Conservation (phyloP, 2,888 invertebrate species). For the Gymnocheta viridis region DNA sequence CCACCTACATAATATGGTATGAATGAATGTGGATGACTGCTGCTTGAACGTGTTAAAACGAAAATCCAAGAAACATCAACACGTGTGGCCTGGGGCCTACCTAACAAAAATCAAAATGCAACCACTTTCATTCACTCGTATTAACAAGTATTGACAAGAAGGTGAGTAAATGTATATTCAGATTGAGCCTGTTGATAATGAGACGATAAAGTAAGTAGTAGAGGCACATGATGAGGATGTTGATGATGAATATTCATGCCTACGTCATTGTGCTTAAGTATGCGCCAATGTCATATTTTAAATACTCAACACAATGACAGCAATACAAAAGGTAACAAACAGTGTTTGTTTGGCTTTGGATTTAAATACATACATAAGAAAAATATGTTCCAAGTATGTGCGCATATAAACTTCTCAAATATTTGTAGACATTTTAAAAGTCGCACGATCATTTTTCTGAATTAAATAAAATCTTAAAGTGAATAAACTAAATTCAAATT, state of each 20-base stretch:
- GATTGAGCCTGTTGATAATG: constrained; percentile 48
- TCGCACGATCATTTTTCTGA: constrained; percentile 77
- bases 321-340: constrained; percentile 31
- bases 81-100: constrained; percentile 74
- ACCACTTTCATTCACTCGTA: constrained; percentile 22
- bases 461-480: constrained; percentile 57
- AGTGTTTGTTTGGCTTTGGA: constrained; percentile 14
- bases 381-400: not conserved
- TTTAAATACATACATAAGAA: constrained; percentile 21
- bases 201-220: constrained; percentile 38
- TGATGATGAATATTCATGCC: constrained; percentile 68
- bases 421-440: constrained; percentile 69
- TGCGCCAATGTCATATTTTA: constrained; percentile 74
- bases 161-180: constrained; percentile 42
- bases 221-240: constrained; percentile 24
- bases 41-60: constrained; percentile 60
- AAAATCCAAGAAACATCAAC: constrained; percentile 70
- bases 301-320: constrained; percentile 43
- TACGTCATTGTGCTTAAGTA: constrained; percentile 76
- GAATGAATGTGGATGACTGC: constrained; percentile 17
- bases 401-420: not conserved
- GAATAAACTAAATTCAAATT: constrained; percentile 15
- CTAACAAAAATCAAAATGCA: constrained; percentile 59
- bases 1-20: constrained; percentile 49
- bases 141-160: constrained; percentile 46